phyloP scores from a whole-genome alignment of 1,140 invertebrate species.

The Drosophila lacertosa region DNA sequence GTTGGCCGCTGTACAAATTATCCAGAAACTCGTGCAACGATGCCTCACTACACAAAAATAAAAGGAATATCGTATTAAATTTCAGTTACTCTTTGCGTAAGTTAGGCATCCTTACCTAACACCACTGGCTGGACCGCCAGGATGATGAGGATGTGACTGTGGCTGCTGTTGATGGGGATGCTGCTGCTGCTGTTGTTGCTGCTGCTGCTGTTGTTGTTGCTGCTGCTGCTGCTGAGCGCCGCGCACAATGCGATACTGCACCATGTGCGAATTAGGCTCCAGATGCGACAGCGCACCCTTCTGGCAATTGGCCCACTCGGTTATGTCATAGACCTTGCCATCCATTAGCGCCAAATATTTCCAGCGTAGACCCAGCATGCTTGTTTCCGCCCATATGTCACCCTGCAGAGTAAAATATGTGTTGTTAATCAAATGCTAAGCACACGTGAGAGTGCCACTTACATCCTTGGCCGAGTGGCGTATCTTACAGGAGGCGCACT shows the following conservation, averaged over 20 bases:
- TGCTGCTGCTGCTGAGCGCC: conserved; percentile 87
- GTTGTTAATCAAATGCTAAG: neutral
- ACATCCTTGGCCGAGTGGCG: conserved; percentile 96
- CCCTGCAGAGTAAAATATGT: conserved; percentile 86
- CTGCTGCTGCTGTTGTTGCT: conserved; percentile 62
- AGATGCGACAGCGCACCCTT: conserved; percentile 91
- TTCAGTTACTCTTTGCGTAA: neutral
- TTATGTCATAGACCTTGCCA: conserved; percentile 96
- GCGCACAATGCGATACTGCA: conserved; percentile 96
- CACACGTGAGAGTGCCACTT: conserved; percentile 27
- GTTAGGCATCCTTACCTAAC: conserved; percentile 45
- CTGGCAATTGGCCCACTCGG: conserved; percentile 97
- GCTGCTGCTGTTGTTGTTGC: conserved; percentile 70
- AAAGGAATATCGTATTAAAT: neutral
- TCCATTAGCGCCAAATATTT: conserved; percentile 99
- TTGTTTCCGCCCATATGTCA: conserved; percentile 97
- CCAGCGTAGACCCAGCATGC: conserved; percentile 94
- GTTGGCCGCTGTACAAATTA: conserved; percentile 82
- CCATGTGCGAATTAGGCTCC: conserved; percentile 93
- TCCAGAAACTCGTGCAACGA: conserved; percentile 81
- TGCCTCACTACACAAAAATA: conserved; percentile 59
- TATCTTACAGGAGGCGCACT: conserved; percentile 95
- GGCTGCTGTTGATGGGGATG: conserved; percentile 62
- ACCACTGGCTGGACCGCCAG: conserved; percentile 50
- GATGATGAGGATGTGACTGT: conserved; percentile 61